phyloP scores from a whole-genome alignment of 2,888 invertebrate genomes.

The Lasioglossum marginatum region DNA sequence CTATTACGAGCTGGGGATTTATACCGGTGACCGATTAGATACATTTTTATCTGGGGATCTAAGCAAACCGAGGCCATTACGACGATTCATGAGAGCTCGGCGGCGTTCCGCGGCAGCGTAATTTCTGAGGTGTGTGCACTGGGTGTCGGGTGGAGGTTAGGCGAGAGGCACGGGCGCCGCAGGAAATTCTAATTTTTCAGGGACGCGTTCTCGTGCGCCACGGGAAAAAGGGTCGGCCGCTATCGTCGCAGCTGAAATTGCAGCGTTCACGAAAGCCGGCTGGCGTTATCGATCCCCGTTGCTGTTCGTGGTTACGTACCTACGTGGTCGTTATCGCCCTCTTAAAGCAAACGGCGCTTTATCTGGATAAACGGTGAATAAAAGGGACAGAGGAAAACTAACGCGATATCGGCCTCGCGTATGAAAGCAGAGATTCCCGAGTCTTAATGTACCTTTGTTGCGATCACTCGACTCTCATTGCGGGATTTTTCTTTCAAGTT shows the following conservation, averaged over 20 bases:
- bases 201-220: constrained; percentile 42
- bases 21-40: constrained; percentile 25
- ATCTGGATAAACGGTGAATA: constrained; percentile 64
- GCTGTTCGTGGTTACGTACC: constrained; percentile 32
- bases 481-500: constrained; percentile 13
- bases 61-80: constrained; percentile 5
- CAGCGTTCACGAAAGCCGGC: constrained; percentile 65
- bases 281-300: constrained; percentile 67
- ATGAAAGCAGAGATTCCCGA: constrained; percentile 20
- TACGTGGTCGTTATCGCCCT: constrained; percentile 65
- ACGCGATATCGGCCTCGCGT: constrained; percentile 12
- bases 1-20: constrained; percentile 5
- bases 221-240: constrained; percentile 27
- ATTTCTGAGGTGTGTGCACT: not conserved
- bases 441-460: constrained; percentile 28
- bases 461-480: constrained; percentile 23
- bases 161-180: not conserved
- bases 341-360: constrained; percentile 59
- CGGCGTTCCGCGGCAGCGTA: not conserved
- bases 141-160: not conserved
- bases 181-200: constrained; percentile 62
- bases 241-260: constrained; percentile 65
- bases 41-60: constrained; percentile 40
- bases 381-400: constrained; percentile 33
- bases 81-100: not conserved